These are phyloP conservation scores for Megalops atlanticus DNA, from an alignment of 2,113 vertebrate genomes.

Conservation along the genomic window DNA sequence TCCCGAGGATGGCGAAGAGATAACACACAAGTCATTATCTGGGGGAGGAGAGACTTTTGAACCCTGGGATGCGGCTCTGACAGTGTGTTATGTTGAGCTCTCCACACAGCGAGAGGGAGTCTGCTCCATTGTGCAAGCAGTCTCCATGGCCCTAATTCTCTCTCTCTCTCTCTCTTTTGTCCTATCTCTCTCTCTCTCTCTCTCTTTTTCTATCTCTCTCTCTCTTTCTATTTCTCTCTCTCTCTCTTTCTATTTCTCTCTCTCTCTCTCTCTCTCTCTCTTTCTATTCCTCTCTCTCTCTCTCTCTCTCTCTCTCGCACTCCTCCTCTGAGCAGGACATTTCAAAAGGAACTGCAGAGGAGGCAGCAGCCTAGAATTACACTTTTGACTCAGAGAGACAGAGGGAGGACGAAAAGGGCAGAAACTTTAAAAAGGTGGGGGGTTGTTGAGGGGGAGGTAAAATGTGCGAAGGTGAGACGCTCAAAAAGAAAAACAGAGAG, in stretches of 20 bases:
- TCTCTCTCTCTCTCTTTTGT: too few relatives aligned
- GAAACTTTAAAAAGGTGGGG: not conserved
- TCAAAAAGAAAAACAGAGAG: not conserved
- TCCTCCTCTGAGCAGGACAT: not conserved
- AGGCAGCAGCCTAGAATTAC: not conserved
- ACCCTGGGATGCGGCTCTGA: too few relatives aligned
- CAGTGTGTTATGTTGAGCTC: too few relatives aligned
- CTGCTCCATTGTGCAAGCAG: too few relatives aligned
- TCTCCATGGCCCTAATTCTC: too few relatives aligned
- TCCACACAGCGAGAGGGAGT: too few relatives aligned
- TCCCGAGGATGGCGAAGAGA: too few relatives aligned
- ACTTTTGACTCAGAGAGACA: not conserved
- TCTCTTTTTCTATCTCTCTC: not conserved
- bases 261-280: not conserved
- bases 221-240: not conserved
- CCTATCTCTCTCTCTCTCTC: not conserved
- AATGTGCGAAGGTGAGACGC: not conserved
- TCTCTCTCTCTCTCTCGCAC: not conserved
- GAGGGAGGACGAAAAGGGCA: not conserved
- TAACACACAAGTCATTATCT: too few relatives aligned
- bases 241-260: not conserved
- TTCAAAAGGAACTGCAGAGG: not conserved
- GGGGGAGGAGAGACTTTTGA: too few relatives aligned
- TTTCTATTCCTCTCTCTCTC: not conserved
- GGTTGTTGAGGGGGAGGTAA: not conserved